phyloP scores from a whole-genome alignment of 2,888 invertebrate species.

The Trilocha varians region DNA sequence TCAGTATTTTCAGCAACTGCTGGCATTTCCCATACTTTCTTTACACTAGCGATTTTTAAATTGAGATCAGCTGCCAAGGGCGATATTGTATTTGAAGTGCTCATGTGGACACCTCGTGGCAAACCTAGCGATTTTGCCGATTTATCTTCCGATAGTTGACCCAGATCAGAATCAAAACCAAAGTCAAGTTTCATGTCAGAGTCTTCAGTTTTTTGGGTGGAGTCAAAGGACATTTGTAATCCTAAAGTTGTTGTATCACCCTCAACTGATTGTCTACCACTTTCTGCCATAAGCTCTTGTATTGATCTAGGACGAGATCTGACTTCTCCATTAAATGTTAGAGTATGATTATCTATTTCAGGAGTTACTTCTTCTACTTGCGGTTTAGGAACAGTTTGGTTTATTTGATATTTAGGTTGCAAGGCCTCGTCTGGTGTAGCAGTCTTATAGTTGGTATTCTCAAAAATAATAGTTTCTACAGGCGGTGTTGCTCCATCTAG shows the following conservation, averaged over 20 bases:
- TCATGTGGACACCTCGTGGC: constrained; percentile 76
- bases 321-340: constrained; percentile 59
- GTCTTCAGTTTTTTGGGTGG: constrained; percentile 78
- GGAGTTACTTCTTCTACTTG: constrained; percentile 58
- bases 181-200: constrained; percentile 94
- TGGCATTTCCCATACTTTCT: constrained; percentile 90
- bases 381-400: constrained; percentile 53
- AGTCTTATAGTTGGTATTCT: constrained; percentile 91
- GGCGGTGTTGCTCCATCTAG: constrained; percentile 85
- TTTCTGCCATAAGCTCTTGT: constrained; percentile 60
- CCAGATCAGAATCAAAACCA: constrained; percentile 88
- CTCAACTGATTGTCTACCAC: constrained; percentile 42
- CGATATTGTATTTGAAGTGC: constrained; percentile 81
- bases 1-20: constrained; percentile 75
- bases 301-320: constrained; percentile 56
- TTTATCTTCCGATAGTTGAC: constrained; percentile 83
- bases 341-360: constrained; percentile 64
- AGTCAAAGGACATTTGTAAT: constrained; percentile 79
- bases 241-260: constrained; percentile 61
- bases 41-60: constrained; percentile 94
- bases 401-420: constrained; percentile 75
- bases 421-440: constrained; percentile 78
- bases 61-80: constrained; percentile 91
- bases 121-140: constrained; percentile 60
- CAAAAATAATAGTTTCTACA: constrained; percentile 91